A percentile compares a stretch with the other conserved stretches of the same genome.
These are phyloP conservation scores for Pelodytes ibericus DNA, from an alignment of 2,797 vertebrate species.

Conservation along the genomic window DNA sequence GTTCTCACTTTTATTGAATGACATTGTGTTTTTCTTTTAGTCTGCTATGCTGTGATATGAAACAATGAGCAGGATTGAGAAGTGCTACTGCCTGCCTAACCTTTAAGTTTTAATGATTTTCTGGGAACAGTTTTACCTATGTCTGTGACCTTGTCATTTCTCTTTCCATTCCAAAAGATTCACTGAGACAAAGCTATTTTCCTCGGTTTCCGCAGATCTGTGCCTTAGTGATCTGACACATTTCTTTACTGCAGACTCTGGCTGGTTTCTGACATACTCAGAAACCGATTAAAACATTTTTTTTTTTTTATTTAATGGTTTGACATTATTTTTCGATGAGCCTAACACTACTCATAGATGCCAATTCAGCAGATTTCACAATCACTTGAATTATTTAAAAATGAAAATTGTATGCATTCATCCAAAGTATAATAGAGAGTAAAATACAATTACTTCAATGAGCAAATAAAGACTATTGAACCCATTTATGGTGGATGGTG, in stretches of 20 bases:
- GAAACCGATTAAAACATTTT: constrained; percentile 27
- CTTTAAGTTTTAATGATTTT: constrained; percentile 52
- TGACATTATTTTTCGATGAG: constrained; percentile 18
- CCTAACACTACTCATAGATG: not conserved
- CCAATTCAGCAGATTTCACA: not conserved
- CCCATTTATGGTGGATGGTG: no score
- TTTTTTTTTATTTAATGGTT: no score
- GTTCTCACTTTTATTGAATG: constrained; percentile 8
- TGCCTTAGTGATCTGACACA: constrained; percentile 18
- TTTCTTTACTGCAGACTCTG: constrained; percentile 7
- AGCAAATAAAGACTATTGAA: no score
- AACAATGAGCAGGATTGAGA: constrained; percentile 23
- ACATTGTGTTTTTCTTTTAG: constrained; percentile 14
- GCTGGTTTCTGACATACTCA: constrained; percentile 17
- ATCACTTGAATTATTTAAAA: not conserved
- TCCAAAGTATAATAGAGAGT: not conserved
- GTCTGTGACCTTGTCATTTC: constrained; percentile 51
- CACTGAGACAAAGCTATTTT: constrained; percentile 43
- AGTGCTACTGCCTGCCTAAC: constrained; percentile 26
- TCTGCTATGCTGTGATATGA: constrained; percentile 13
- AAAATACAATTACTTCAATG: no score
- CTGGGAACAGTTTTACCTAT: constrained; percentile 39
- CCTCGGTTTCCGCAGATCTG: constrained; percentile 25
- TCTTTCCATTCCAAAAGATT: constrained; percentile 48
- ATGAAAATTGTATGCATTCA: not conserved